These are phyloP conservation scores for Rhea americana DNA, from an alignment of 2,113 vertebrate species.

Conservation along the genomic window DNA sequence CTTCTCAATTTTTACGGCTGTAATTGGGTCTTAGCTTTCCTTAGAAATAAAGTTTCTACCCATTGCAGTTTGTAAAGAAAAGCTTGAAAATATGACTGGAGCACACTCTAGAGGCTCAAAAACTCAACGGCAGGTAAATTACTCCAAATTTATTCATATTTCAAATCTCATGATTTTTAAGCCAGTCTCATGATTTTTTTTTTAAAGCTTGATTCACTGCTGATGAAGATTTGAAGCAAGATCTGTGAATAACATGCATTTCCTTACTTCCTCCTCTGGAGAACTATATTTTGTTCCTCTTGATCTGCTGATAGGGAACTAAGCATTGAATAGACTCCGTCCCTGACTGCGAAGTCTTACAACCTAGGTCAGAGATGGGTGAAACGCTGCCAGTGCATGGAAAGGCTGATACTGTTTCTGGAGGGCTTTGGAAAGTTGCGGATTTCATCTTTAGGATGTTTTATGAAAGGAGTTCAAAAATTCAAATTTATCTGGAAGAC, in stretches of 20 bases:
- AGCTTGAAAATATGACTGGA: conserved; percentile 67
- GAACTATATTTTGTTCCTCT: background rate
- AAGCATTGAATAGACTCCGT: background rate
- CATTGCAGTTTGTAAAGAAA: conserved; percentile 28
- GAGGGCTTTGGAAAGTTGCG: background rate
- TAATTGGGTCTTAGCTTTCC: background rate
- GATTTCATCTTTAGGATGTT: background rate
- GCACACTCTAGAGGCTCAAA: conserved; percentile 70
- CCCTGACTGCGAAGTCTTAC: background rate
- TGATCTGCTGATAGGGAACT: background rate
- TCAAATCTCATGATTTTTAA: background rate
- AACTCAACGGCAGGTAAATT: conserved; percentile 54
- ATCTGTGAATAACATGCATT: background rate
- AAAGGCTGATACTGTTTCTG: background rate
- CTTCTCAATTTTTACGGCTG: background rate
- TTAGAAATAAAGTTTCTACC: background rate
- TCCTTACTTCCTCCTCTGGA: background rate
- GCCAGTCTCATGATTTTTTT: background rate
- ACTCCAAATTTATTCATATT: background rate
- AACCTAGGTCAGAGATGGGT: conserved; percentile 12
- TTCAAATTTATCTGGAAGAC: background rate
- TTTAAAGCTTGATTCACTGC: background rate
- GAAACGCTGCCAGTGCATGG: background rate
- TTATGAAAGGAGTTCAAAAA: background rate
- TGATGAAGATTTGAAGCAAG: background rate